These are phyloP conservation scores for Peromyscus eremicus DNA, from an alignment of 2,797 vertebrate species.

Conservation along the genomic window DNA sequence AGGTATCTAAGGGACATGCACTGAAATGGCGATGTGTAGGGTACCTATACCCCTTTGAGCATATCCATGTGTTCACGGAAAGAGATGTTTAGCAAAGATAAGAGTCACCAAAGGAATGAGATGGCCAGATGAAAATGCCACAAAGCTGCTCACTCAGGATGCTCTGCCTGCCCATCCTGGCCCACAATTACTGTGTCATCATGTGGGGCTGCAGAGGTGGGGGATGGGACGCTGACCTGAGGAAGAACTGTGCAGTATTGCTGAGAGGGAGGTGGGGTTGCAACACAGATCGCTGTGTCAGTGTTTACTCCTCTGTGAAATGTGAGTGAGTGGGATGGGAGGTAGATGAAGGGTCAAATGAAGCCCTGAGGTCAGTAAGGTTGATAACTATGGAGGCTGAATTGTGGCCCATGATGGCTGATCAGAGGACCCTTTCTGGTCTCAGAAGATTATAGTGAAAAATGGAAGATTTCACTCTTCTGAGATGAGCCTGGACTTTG, in stretches of 20 bases:
- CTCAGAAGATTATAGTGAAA: neutral
- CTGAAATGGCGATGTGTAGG: accelerated
- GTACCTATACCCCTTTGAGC: neutral
- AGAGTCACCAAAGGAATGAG: neutral
- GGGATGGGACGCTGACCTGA: neutral
- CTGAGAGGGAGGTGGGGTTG: neutral
- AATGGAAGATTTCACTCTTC: neutral
- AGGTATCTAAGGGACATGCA: neutral
- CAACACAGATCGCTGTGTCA: neutral
- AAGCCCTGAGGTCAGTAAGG: neutral
- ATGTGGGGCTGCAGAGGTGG: neutral
- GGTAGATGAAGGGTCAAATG: neutral
- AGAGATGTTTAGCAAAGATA: neutral
- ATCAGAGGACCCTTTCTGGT: neutral
- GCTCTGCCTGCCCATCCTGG: neutral
- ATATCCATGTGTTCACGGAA: neutral
- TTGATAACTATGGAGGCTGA: neutral
- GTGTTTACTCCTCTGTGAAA: neutral
- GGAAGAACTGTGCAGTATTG: no score
- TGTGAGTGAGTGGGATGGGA: neutral
- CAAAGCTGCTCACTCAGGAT: neutral
- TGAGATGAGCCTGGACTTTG: conserved; percentile 16
- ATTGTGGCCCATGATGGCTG: neutral
- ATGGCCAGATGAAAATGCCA: neutral
- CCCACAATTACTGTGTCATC: neutral